Evolutionary conservation across 2,797 vertebrate species (phyloP).

Genomic region (Macrochelys suwanniensis): DNA sequence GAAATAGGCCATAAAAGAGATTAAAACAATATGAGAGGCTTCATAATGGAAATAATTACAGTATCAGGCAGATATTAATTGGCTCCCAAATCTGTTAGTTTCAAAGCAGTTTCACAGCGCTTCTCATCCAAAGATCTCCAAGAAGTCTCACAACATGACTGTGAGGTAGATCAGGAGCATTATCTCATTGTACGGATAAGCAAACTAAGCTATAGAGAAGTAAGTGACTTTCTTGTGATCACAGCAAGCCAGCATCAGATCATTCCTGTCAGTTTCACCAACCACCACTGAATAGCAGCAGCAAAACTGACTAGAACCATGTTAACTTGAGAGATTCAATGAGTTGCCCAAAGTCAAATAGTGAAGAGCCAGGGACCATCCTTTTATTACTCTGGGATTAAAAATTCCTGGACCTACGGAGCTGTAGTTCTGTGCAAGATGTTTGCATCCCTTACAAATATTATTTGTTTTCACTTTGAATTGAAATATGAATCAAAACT

Average conservation of each 20-base stretch:
- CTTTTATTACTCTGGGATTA: neutral
- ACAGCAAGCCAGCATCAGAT: neutral
- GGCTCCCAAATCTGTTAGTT: neutral
- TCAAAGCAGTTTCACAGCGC: neutral
- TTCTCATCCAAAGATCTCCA: constrained; percentile 2
- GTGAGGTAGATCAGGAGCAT: neutral
- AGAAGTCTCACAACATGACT: neutral
- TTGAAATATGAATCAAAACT: neutral
- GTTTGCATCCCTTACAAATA: neutral
- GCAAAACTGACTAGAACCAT: neutral
- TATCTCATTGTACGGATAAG: neutral
- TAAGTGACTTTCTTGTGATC: neutral
- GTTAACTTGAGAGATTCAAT: neutral
- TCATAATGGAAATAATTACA: constrained; percentile 31
- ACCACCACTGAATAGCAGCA: neutral
- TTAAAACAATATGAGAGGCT: constrained; percentile 39
- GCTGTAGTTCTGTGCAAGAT: neutral
- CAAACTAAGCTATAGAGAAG: neutral
- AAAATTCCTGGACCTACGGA: neutral
- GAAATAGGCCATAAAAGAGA: constrained; percentile 50
- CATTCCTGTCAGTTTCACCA: neutral
- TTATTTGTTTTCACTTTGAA: neutral
- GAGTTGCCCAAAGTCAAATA: neutral
- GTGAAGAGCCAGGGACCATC: neutral
- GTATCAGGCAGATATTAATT: neutral